Percentiles rank a stretch among this genome's conserved stretches.
These are phyloP conservation scores for Drosophila melanosoma DNA, from an alignment of 2,888 invertebrate genomes.

Conservation along the genomic window DNA sequence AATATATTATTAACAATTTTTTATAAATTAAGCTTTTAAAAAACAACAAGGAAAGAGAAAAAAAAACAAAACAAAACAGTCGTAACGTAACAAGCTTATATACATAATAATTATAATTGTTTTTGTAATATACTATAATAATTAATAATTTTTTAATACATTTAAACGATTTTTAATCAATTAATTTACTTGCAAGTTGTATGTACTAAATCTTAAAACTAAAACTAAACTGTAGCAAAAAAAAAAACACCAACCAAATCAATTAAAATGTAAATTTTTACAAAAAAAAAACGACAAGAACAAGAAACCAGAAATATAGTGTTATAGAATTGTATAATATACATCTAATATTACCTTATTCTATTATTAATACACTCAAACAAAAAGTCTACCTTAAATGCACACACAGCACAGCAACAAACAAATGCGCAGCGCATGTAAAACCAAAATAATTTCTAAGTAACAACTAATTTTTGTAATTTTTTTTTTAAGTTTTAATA, in stretches of 20 bases:
- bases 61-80: constrained; percentile 32
- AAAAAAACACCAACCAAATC: constrained; percentile 53
- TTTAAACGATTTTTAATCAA: constrained; percentile 54
- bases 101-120: constrained; percentile 58
- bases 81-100: constrained; percentile 62
- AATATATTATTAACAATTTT: constrained; percentile 58
- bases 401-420: constrained; percentile 72
- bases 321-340: constrained; percentile 72
- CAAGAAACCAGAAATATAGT: constrained; percentile 53
- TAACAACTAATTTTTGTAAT: constrained; percentile 70
- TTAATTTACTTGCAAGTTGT: constrained; percentile 70
- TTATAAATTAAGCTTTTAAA: constrained; percentile 63
- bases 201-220: constrained; percentile 55
- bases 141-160: constrained; percentile 54
- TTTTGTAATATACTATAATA: constrained; percentile 62
- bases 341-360: constrained; percentile 68
- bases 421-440: constrained; percentile 82
- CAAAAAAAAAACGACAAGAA: constrained; percentile 27
- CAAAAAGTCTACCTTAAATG: constrained; percentile 74
- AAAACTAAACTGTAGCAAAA: constrained; percentile 64
- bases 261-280: constrained; percentile 68
- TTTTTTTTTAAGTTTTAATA: constrained; percentile 75
- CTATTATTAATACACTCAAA: constrained; percentile 69
- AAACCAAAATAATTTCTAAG: constrained; percentile 77
- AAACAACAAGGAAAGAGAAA: constrained; percentile 27